Evolutionary conservation across 2,888 invertebrate genomes (phyloP).

Genomic region (Perdita meconis): DNA sequence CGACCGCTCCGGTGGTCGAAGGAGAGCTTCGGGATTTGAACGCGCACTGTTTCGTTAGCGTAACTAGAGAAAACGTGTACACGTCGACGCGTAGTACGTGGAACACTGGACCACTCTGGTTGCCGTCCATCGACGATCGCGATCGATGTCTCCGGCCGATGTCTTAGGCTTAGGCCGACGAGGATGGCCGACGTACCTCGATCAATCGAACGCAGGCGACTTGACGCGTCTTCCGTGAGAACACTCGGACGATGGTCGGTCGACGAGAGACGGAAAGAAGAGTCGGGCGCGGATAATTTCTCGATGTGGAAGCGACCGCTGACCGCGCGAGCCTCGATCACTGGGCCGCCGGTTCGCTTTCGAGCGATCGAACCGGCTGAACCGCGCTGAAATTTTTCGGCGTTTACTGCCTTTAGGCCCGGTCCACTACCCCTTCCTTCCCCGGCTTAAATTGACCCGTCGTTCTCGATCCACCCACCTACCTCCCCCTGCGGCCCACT

Average conservation of each 20-base stretch:
- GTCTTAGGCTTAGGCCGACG: too few species aligned
- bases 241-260: neutral
- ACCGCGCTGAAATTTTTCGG: constrained; percentile 73
- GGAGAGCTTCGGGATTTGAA: neutral
- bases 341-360: constrained; percentile 63
- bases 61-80: neutral
- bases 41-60: neutral
- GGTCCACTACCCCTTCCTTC: constrained; percentile 54
- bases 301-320: constrained; percentile 6
- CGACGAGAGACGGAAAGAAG: too few species aligned
- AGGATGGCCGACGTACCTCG: too few species aligned
- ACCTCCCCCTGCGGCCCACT: constrained; percentile 29
- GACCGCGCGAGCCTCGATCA: constrained; percentile 52
- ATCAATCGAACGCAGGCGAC: neutral
- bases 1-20: neutral
- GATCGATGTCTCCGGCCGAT: too few species aligned
- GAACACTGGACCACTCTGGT: too few species aligned
- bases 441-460: constrained; percentile 75
- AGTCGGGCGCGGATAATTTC: constrained; percentile 4
- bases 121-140: too few species aligned
- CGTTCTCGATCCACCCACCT: constrained; percentile 70
- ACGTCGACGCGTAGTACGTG: too few species aligned
- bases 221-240: neutral
- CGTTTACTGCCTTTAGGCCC: constrained; percentile 75
- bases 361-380: constrained; percentile 65